Conservation (phyloP, 1,140 invertebrate species). For the Akabosia matsudoensis region DNA sequence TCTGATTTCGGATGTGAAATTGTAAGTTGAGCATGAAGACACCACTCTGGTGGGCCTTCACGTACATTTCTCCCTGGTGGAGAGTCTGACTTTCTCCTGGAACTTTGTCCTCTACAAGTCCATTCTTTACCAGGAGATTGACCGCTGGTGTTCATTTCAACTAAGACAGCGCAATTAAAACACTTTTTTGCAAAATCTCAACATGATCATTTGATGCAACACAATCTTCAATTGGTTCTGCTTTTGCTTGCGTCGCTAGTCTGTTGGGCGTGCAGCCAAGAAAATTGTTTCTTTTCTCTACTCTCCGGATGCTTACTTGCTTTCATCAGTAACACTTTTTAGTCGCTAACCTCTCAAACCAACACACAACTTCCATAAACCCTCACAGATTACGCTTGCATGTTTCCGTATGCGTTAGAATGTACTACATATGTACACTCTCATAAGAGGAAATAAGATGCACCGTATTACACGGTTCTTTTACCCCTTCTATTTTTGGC, state of each 20-base stretch:
- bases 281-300: too few species aligned
- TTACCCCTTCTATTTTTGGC: constrained; percentile 23
- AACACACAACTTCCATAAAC: too few species aligned
- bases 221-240: not conserved
- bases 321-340: too few species aligned
- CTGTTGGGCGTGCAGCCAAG: too few species aligned
- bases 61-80: not conserved
- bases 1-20: constrained; percentile 41
- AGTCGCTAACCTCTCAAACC: too few species aligned
- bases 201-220: not conserved
- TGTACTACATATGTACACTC: not conserved
- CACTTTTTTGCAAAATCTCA: constrained; percentile 2
- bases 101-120: not conserved
- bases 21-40: constrained; percentile 62
- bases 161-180: too few species aligned
- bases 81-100: not conserved
- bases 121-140: not conserved
- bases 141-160: constrained; percentile 8
- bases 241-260: too few species aligned
- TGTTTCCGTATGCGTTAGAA: too few species aligned
- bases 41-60: constrained; percentile 56
- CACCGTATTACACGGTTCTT: not conserved
- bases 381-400: too few species aligned
- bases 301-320: too few species aligned
- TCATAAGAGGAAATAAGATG: not conserved